Percentiles rank a stretch among this genome's conserved stretches.
phyloP scores from a whole-genome alignment of 2,113 vertebrate species.

The Myxocyprinus asiaticus region DNA sequence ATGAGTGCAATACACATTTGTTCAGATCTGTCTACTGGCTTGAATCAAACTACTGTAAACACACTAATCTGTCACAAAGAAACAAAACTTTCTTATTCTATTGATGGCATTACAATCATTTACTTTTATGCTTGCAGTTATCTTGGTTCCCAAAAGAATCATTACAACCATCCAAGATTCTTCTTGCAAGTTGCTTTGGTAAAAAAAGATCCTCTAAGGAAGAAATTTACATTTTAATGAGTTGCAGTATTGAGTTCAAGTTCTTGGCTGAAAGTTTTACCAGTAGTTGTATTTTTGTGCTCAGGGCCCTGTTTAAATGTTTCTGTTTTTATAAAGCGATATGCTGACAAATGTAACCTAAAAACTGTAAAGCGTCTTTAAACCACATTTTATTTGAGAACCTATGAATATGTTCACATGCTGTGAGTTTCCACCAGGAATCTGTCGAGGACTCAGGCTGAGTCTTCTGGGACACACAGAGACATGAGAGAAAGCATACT shows the following conservation, averaged over 20 bases:
- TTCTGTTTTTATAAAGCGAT: background rate
- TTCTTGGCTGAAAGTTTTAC: background rate
- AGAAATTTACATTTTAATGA: slow-evolving; percentile 26
- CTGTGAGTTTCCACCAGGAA: slow-evolving; percentile 17
- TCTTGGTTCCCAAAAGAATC: slow-evolving; percentile 8
- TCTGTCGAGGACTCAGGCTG: slow-evolving; percentile 36
- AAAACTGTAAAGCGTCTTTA: slow-evolving; percentile 19
- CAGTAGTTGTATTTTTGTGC: background rate
- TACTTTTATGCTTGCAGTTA: background rate
- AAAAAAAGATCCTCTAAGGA: slow-evolving; percentile 5
- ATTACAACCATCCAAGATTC: background rate
- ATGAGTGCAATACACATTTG: slow-evolving; percentile 31
- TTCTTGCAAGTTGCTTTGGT: background rate
- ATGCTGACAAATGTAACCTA: slow-evolving; percentile 25
- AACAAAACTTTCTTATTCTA: background rate
- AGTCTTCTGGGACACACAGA: background rate
- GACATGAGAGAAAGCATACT: slow-evolving; percentile 36
- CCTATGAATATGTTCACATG: slow-evolving; percentile 16
- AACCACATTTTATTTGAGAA: slow-evolving; percentile 30
- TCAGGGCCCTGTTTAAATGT: slow-evolving; percentile 6
- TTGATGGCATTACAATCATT: slow-evolving; percentile 12
- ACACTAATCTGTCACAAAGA: background rate
- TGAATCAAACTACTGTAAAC: background rate
- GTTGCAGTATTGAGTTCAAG: background rate
- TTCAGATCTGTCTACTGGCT: background rate